A percentile compares a stretch with the other conserved stretches of the same genome.
These are phyloP conservation scores for Dendroctonus valens DNA, from an alignment of 1,140 invertebrate species.

Conservation along the genomic window DNA sequence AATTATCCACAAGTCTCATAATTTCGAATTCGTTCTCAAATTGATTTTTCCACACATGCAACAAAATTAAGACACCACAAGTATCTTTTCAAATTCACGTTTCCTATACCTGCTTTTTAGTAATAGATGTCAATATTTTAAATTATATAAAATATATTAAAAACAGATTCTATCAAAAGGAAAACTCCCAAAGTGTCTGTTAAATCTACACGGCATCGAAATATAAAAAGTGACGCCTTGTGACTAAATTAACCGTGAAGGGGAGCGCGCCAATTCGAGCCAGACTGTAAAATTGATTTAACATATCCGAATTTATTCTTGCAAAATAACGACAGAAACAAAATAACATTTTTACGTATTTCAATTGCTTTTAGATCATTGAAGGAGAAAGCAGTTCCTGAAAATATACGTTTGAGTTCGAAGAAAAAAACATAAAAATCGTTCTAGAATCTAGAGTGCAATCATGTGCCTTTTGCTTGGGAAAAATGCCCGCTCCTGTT, in stretches of 20 bases:
- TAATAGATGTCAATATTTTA: conserved; percentile 8
- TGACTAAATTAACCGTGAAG: conserved; percentile 22
- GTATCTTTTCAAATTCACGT: too few species aligned
- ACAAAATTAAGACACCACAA: too few species aligned
- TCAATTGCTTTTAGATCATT: conserved; percentile 21
- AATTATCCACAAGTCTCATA: too few species aligned
- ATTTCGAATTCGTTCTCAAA: too few species aligned
- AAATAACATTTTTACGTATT: conserved; percentile 25
- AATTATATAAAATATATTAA: conserved; percentile 3
- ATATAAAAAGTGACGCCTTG: conserved; percentile 27
- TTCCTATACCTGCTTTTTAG: too few species aligned
- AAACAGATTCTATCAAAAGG: background rate
- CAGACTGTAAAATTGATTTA: conserved; percentile 30
- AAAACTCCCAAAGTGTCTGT: conserved; percentile 13
- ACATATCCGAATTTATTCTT: conserved; percentile 27
- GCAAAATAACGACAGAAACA: conserved; percentile 23
- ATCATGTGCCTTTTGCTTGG: too few species aligned
- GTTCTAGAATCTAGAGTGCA: too few species aligned
- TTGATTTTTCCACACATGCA: too few species aligned
- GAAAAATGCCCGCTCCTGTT: too few species aligned
- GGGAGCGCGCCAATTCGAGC: conserved; percentile 27
- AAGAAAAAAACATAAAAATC: background rate
- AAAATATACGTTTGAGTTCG: conserved; percentile 18
- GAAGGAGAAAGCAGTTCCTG: conserved; percentile 11
- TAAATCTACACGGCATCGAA: conserved; percentile 21